Conservation (phyloP, 2,113 vertebrate species). For the Illadopsis cleaveri region DNA sequence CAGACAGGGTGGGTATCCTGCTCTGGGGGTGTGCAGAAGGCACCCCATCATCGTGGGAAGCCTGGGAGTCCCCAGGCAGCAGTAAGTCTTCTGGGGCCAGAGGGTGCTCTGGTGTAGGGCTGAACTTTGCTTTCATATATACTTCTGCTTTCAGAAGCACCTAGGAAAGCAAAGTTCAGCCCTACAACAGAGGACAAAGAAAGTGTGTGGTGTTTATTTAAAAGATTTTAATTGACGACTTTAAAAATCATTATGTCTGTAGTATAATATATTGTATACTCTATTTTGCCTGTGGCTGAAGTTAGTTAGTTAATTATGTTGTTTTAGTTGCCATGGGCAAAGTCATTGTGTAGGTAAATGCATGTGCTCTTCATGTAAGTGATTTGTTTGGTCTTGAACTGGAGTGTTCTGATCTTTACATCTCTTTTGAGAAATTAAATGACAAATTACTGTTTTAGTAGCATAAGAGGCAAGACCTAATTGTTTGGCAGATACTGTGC, state of each 20-base stretch:
- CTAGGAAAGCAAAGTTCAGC: not conserved
- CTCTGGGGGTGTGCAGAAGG: not conserved
- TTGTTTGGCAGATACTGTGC: not conserved
- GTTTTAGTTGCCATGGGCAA: not conserved
- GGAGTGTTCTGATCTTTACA: not conserved
- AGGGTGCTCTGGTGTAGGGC: not conserved
- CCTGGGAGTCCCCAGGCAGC: not conserved
- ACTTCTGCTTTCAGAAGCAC: not conserved
- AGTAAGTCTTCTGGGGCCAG: not conserved
- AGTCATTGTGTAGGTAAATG: not conserved
- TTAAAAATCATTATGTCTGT: not conserved
- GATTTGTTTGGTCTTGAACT: not conserved
- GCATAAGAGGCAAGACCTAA: not conserved
- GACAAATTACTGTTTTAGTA: not conserved
- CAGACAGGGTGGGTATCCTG: rapidly evolving
- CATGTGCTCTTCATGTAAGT: not conserved
- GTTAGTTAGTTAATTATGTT: not conserved
- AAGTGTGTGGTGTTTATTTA: not conserved
- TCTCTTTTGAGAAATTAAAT: not conserved
- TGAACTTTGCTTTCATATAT: not conserved
- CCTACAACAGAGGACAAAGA: not conserved
- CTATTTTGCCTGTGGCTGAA: not conserved
- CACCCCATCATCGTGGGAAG: rapidly evolving
- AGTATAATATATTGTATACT: not conserved
- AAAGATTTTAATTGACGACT: not conserved